A percentile compares a stretch with the other conserved stretches of the same genome.
Conservation (phyloP, 2,888 invertebrate genomes). For the Amphipyra berbera region DNA sequence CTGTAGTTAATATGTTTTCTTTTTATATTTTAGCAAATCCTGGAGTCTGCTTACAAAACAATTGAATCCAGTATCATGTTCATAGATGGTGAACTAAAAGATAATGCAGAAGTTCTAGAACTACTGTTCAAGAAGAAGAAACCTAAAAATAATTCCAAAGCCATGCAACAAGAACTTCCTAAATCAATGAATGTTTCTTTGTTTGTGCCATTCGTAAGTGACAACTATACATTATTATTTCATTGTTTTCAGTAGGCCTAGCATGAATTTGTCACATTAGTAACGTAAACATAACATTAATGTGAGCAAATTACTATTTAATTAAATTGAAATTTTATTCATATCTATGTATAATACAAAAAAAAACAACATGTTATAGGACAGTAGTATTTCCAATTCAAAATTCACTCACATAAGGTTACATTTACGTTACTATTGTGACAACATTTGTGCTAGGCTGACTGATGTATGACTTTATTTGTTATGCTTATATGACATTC, state of each 20-base stretch:
- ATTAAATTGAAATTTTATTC: too few species aligned
- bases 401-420: too few species aligned
- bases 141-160: conserved; percentile 80
- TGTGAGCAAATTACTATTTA: too few species aligned
- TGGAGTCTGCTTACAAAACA: conserved; percentile 89
- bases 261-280: too few species aligned
- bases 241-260: too few species aligned
- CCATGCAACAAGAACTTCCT: conserved; percentile 78
- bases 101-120: conserved; percentile 91
- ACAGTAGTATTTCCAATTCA: too few species aligned
- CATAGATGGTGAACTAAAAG: conserved; percentile 93
- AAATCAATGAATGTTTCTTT: conserved; percentile 91
- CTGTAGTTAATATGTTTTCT: conserved; percentile 1
- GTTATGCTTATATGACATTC: not conserved
- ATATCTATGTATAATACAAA: too few species aligned
- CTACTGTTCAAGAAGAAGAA: conserved; percentile 91
- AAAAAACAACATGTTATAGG: too few species aligned
- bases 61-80: conserved; percentile 92
- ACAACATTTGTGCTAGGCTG: too few species aligned
- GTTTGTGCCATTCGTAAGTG: conserved; percentile 93
- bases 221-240: conserved; percentile 1
- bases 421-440: too few species aligned
- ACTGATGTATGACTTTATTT: not conserved
- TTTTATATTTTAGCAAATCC: conserved; percentile 87
- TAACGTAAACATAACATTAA: too few species aligned